These are phyloP conservation scores for Columbina picui DNA, from an alignment of 2,113 vertebrate genomes.

Conservation along the genomic window DNA sequence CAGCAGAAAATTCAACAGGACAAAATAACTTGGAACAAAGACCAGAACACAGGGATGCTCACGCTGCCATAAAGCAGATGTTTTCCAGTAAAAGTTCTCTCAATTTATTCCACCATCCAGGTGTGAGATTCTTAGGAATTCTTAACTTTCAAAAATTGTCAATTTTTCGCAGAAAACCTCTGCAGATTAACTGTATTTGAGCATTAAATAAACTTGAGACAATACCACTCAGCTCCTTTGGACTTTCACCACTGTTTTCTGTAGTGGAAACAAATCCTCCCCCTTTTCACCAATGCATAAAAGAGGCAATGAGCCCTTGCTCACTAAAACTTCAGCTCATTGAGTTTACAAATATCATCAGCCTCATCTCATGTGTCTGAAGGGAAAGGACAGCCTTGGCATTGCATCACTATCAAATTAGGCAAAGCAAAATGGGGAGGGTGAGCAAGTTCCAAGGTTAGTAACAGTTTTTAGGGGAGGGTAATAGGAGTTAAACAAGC, in stretches of 20 bases:
- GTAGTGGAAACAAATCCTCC: neutral
- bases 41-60: accelerated
- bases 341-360: neutral
- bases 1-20: neutral
- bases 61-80: neutral
- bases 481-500: neutral
- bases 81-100: neutral
- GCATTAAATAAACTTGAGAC: neutral
- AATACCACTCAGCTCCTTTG: neutral
- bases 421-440: neutral
- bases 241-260: neutral
- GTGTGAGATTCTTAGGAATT: neutral
- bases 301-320: accelerated
- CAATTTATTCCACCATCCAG: neutral
- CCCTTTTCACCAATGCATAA: neutral
- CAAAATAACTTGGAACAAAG: neutral
- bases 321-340: neutral
- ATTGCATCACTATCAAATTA: neutral
- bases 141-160: neutral
- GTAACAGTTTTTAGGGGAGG: neutral
- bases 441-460: neutral
- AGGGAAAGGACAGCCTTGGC: neutral
- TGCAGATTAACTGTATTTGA: neutral
- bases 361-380: accelerated
- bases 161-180: neutral